These are phyloP conservation scores for Cossypha dichroa DNA, from an alignment of 2,797 vertebrate species.

Conservation along the genomic window DNA sequence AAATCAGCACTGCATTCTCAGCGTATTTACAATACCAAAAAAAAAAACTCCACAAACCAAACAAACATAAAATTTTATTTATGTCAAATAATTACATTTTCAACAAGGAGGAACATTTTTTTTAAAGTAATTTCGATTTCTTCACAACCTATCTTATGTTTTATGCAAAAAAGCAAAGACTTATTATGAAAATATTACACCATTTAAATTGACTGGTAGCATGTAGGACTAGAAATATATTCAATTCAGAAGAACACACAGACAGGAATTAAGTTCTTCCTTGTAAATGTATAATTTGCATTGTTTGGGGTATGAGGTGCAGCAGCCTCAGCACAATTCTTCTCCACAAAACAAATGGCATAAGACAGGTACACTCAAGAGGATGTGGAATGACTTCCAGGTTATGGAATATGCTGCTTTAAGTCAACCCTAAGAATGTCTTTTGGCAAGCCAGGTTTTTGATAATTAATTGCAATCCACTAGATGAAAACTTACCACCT, in stretches of 20 bases:
- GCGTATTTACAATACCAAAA: neutral
- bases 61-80: neutral
- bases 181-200: neutral
- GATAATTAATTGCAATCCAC: neutral
- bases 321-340: neutral
- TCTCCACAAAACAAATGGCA: neutral
- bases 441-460: neutral
- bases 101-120: neutral
- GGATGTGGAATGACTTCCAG: neutral
- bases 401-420: neutral
- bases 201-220: neutral
- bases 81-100: neutral
- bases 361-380: accelerated
- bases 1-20: neutral
- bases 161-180: neutral
- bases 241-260: neutral
- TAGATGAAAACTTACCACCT: neutral
- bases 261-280: neutral
- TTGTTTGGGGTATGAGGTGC: neutral
- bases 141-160: neutral
- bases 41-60: neutral
- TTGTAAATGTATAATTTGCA: neutral
- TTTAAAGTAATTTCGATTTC: neutral
- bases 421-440: neutral
- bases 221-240: neutral